These are phyloP conservation scores for Acanthosepion esculentum DNA, from an alignment of 2,888 invertebrate species.

Conservation along the genomic window DNA sequence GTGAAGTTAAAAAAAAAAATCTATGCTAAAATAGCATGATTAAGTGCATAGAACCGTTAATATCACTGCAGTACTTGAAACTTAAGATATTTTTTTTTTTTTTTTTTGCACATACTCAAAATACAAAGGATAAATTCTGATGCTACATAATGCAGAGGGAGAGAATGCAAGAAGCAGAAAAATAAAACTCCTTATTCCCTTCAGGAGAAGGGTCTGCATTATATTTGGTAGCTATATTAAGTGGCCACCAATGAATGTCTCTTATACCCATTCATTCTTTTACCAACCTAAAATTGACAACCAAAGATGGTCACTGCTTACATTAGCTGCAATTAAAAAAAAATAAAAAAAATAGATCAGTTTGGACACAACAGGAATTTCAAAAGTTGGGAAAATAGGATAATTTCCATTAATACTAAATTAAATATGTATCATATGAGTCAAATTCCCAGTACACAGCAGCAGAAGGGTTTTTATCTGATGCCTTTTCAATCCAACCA, in stretches of 20 bases:
- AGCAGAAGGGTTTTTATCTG: not conserved
- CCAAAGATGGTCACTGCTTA: not conserved
- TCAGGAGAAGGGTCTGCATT: not conserved
- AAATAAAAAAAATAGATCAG: too few species aligned
- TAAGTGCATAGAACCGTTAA: constrained; percentile 33
- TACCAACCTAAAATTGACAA: not conserved
- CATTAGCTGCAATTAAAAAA: too few species aligned
- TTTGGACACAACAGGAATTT: not conserved
- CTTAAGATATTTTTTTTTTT: not conserved
- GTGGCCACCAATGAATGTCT: not conserved
- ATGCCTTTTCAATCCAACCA: not conserved
- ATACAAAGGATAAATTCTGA: not conserved
- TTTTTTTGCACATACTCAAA: not conserved
- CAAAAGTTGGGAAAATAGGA: not conserved
- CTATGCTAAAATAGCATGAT: not conserved
- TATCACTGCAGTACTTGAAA: not conserved
- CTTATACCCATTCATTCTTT: not conserved
- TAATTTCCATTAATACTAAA: too few species aligned
- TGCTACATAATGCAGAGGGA: not conserved
- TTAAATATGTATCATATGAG: not conserved
- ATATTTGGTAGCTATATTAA: not conserved
- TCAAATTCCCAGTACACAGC: not conserved
- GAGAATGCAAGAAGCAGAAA: not conserved
- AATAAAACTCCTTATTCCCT: not conserved
- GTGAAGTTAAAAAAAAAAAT: too few species aligned